A percentile compares a stretch with the other conserved stretches of the same genome.
phyloP scores from a whole-genome alignment of 2,888 invertebrate species.

The Rhingia campestris region DNA sequence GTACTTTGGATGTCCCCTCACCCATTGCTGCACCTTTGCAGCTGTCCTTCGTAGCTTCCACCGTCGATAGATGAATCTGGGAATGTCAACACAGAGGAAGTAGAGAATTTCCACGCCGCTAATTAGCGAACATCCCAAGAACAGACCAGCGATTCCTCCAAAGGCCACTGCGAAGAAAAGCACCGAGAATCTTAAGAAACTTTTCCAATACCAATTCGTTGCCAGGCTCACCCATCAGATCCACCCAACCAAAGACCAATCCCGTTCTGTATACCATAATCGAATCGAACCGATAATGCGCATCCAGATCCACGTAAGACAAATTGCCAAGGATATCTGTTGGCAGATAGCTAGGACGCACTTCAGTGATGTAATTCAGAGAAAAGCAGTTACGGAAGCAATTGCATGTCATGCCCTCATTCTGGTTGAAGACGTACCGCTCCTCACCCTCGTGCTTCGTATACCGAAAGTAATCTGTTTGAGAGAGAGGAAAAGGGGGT shows the following conservation, averaged over 20 bases:
- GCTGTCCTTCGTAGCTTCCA: slow-evolving; percentile 64
- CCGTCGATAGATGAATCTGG: slow-evolving; percentile 75
- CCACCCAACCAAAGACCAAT: slow-evolving; percentile 83
- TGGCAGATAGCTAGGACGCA: slow-evolving; percentile 79
- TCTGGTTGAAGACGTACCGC: slow-evolving; percentile 77
- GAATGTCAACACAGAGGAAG: slow-evolving; percentile 80
- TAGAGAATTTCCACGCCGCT: slow-evolving; percentile 83
- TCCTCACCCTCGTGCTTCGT: slow-evolving; percentile 78
- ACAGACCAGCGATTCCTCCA: slow-evolving; percentile 84
- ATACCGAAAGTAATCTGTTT: slow-evolving; percentile 78
- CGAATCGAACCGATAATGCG: slow-evolving; percentile 82
- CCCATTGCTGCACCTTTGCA: slow-evolving; percentile 35
- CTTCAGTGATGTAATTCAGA: slow-evolving; percentile 80
- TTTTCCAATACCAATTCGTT: slow-evolving; percentile 13
- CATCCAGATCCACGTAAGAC: slow-evolving; percentile 81
- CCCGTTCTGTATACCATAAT: slow-evolving; percentile 83
- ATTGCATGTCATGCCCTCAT: slow-evolving; percentile 80
- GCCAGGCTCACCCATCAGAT: slow-evolving; percentile 82
- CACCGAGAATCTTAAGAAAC: slow-evolving; percentile 12
- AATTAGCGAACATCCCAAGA: slow-evolving; percentile 83
- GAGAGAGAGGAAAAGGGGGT: neutral
- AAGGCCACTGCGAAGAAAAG: slow-evolving; percentile 81
- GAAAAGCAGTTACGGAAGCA: slow-evolving; percentile 82
- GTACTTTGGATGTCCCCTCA: slow-evolving; percentile 21
- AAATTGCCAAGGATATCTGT: slow-evolving; percentile 77